Evolutionary conservation across 1,140 invertebrate genomes (phyloP).

Genomic region (Glossosoma conforme): DNA sequence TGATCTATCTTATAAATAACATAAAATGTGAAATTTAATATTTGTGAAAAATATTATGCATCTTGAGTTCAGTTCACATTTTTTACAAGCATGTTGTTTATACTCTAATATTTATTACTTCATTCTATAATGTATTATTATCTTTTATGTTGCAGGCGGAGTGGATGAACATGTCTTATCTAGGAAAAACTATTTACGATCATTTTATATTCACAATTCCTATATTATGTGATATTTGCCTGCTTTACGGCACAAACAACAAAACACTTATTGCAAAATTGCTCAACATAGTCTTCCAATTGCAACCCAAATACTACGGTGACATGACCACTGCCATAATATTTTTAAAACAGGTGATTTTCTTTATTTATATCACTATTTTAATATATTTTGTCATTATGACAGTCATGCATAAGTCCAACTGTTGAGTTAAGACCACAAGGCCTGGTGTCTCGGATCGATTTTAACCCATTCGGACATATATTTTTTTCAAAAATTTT

Average conservation of each 20-base stretch:
- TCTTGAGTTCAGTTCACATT: too few species aligned
- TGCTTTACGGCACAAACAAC: constrained; percentile 68
- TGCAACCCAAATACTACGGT: constrained; percentile 65
- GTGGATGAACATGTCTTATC: constrained; percentile 59
- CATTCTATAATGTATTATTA: too few species aligned
- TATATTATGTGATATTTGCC: constrained; percentile 72
- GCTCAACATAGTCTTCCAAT: constrained; percentile 58
- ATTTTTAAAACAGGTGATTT: constrained; percentile 48
- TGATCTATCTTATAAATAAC: too few species aligned
- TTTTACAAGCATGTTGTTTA: too few species aligned
- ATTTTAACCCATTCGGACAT: too few species aligned
- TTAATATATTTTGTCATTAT: neutral
- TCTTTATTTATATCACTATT: neutral
- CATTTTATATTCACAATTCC: constrained; percentile 79
- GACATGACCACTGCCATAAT: constrained; percentile 58
- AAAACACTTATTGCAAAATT: constrained; percentile 56
- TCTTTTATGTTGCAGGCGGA: constrained; percentile 45
- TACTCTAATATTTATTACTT: too few species aligned
- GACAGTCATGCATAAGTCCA: too few species aligned
- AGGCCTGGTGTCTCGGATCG: too few species aligned
- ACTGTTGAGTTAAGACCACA: too few species aligned
- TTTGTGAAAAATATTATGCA: too few species aligned
- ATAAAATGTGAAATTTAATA: too few species aligned
- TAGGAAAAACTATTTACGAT: constrained; percentile 69
- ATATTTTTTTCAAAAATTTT: too few species aligned